phyloP scores from a whole-genome alignment of 2,797 vertebrate genomes.

The Chiloscyllium punctatum region DNA sequence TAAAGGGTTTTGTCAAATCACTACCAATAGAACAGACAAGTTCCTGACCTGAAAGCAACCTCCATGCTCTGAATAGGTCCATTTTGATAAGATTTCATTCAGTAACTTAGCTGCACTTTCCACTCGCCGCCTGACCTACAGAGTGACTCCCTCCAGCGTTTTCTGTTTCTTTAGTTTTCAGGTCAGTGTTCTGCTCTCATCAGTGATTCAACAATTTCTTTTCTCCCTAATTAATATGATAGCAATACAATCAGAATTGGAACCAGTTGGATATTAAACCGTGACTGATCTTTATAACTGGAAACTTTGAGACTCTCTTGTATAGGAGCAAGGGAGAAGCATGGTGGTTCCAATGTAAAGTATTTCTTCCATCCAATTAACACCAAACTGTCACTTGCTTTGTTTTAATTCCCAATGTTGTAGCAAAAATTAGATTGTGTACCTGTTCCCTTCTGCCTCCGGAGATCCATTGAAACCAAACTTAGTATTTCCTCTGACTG shows the following conservation, averaged over 20 bases:
- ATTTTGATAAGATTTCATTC: background rate
- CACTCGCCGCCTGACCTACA: background rate
- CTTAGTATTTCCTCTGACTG: background rate
- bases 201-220: background rate
- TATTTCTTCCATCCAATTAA: background rate
- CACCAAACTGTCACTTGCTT: conserved; percentile 9
- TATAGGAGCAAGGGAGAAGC: background rate
- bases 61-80: background rate
- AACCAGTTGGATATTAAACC: background rate
- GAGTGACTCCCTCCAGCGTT: background rate
- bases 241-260: background rate
- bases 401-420: background rate
- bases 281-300: background rate
- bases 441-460: background rate
- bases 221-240: too few relatives aligned
- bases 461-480: background rate
- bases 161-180: background rate
- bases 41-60: background rate
- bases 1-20: background rate
- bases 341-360: background rate
- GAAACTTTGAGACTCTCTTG: background rate
- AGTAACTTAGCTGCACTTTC: background rate
- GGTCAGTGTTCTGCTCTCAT: background rate
- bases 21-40: background rate
- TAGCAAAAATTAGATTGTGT: conserved; percentile 6